phyloP scores from a whole-genome alignment of 2,888 invertebrate genomes.

The Dolichomitus sp. region DNA sequence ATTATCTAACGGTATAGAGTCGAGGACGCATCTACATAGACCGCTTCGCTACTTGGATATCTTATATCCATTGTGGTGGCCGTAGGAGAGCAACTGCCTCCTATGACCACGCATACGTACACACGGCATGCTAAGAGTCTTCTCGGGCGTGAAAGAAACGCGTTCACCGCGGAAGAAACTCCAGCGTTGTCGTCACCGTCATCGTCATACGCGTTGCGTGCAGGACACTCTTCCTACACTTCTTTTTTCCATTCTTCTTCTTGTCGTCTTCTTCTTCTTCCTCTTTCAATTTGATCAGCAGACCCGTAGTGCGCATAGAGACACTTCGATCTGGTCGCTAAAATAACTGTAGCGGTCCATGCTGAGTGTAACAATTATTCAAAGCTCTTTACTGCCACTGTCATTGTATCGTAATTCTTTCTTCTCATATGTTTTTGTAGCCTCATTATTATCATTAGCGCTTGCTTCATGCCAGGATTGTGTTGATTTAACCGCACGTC shows the following conservation, averaged over 20 bases:
- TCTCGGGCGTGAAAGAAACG: conserved; percentile 67
- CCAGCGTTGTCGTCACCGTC: conserved; percentile 24
- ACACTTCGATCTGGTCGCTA: neutral
- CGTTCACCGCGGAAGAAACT: conserved; percentile 65
- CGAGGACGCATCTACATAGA: conserved; percentile 63
- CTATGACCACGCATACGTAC: conserved; percentile 38
- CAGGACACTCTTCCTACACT: conserved; percentile 13
- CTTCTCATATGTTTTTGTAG: neutral
- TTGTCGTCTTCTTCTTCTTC: neutral
- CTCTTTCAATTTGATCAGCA: conserved; percentile 6
- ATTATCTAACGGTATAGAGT: conserved; percentile 64
- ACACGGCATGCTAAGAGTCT: conserved; percentile 42
- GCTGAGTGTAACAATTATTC: neutral
- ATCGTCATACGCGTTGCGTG: conserved; percentile 33
- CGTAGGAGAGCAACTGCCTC: conserved; percentile 43
- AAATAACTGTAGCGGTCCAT: conserved; percentile 10
- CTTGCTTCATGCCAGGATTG: neutral
- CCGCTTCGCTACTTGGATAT: conserved; percentile 53
- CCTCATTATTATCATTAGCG: neutral
- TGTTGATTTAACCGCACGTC: too few species aligned
- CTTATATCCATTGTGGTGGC: conserved; percentile 63
- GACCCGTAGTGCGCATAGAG: neutral
- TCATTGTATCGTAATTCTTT: neutral
- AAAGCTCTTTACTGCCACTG: conserved; percentile 5
- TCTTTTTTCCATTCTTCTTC: neutral